Base-by-base conservation (phyloP, 2,888 invertebrate species). In the Anodontia alba region DNA sequence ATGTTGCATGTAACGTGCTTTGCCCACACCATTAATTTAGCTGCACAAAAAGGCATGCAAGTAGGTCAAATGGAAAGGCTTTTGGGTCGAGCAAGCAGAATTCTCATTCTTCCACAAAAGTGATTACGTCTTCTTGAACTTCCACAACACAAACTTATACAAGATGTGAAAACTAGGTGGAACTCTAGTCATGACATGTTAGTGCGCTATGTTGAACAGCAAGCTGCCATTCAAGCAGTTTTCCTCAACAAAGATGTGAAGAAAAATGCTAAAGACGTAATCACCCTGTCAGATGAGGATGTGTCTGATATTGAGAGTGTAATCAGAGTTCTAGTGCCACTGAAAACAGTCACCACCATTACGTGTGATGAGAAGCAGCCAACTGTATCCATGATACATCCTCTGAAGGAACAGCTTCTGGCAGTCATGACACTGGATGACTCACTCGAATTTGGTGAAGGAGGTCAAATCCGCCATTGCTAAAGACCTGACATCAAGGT, bases 161-260 rank as follows among this genome's bases (percentile, higher is more conserved):
- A 49, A 20, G 43, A 31, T 42, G 81, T 84, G 10, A 57, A 29
- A 68, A 80, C 73, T 15, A 26, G 81, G 29, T 87, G 79, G 82
- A 84, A 85, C 29, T 83, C 78, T 0, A 81, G 51, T 54, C 70
- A 38, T 49, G 80, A 84, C 67, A 87, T 84, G 84, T 29, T 68
- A 17, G 66, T 36, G n/a, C 73, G 84, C 0, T 87, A 81, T 66
- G 31, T 81, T 23, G 80, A 80, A 54, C 84, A 84, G 51, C 86
- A 84, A 29, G 51, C 84, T 10, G 74, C 84, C n/a, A 33, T 87
- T 0, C 78, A 42, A 67, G 78, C 82, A 31, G 49, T 77, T 15
- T 29, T 76, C 12, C 31, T 70, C 10, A 73, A 79, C 12, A 49
- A 49, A 49, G 49, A 49, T 49, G 49, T 49, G 49, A 49, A 49